Evolutionary conservation across 1,140 invertebrate genomes (phyloP).

Genomic region (Popillia japonica): DNA sequence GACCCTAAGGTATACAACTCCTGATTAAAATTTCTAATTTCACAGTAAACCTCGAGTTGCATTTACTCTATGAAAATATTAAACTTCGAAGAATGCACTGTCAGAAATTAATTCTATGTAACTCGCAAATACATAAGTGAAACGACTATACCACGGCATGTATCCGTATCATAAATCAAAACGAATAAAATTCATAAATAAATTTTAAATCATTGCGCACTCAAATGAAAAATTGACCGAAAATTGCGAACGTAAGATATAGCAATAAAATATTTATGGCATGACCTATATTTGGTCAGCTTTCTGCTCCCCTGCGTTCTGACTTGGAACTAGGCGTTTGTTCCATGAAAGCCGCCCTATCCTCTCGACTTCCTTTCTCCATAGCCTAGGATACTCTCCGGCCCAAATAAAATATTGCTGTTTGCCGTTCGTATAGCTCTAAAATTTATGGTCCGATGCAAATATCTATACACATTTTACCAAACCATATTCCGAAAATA

Average conservation of each 20-base stretch:
- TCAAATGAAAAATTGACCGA: constrained; percentile 26
- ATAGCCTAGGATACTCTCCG: background rate
- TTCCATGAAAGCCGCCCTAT: background rate
- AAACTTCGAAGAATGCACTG: too few species aligned
- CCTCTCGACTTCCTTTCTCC: background rate
- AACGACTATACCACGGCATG: background rate
- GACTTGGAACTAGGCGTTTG: constrained; percentile 13
- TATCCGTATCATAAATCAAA: background rate
- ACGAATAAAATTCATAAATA: constrained; percentile 9
- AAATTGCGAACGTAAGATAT: constrained; percentile 28
- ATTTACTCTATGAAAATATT: too few species aligned
- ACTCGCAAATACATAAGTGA: background rate
- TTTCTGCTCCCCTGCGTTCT: background rate
- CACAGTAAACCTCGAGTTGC: too few species aligned
- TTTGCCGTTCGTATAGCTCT: constrained; percentile 22
- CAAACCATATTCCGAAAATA: constrained; percentile 16
- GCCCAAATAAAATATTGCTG: constrained; percentile 22
- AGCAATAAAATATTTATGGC: constrained; percentile 30
- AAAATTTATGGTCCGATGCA: constrained; percentile 30
- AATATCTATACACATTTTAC: constrained; percentile 35
- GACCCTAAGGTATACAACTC: background rate
- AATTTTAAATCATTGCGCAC: constrained; percentile 27
- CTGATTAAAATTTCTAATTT: background rate
- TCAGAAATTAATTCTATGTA: background rate
- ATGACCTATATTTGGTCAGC: constrained; percentile 5